Percentiles rank a stretch among this genome's conserved stretches.
These are phyloP conservation scores for Margarornis squamiger DNA, from an alignment of 2,797 vertebrate genomes.

Conservation along the genomic window DNA sequence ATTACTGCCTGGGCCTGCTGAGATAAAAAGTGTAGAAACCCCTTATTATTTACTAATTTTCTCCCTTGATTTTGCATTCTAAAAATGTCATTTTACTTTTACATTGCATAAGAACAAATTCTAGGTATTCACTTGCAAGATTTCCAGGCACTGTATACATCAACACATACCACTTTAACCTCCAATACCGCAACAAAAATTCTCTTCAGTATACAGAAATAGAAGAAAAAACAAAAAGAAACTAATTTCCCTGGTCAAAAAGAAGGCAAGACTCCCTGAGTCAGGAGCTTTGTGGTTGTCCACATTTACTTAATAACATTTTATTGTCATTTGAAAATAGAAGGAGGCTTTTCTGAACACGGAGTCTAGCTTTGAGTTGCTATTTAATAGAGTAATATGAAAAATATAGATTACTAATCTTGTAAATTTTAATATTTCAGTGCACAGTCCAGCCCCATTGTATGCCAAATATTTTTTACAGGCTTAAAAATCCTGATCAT, in stretches of 20 bases:
- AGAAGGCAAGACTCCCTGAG: background rate
- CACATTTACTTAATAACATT: background rate
- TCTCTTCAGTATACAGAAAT: background rate
- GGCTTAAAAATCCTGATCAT: background rate
- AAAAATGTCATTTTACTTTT: background rate
- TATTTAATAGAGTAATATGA: background rate
- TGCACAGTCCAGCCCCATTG: background rate
- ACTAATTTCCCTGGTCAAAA: background rate
- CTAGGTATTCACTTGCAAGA: background rate
- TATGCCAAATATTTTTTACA: background rate
- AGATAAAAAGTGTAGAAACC: background rate
- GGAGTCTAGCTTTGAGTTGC: background rate
- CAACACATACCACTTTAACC: slow-evolving; percentile 30
- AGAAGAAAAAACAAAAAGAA: background rate
- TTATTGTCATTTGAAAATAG: background rate
- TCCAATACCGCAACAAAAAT: background rate
- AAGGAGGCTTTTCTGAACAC: background rate
- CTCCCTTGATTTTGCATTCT: slow-evolving; percentile 3
- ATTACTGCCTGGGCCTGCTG: background rate
- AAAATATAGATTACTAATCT: background rate
- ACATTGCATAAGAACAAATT: background rate
- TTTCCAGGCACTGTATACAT: background rate
- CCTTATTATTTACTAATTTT: slow-evolving; percentile 15
- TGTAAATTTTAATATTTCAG: background rate
- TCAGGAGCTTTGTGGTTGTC: background rate